Evolutionary conservation across 2,888 invertebrate genomes (phyloP).

Genomic region (Abscondita cerata): DNA sequence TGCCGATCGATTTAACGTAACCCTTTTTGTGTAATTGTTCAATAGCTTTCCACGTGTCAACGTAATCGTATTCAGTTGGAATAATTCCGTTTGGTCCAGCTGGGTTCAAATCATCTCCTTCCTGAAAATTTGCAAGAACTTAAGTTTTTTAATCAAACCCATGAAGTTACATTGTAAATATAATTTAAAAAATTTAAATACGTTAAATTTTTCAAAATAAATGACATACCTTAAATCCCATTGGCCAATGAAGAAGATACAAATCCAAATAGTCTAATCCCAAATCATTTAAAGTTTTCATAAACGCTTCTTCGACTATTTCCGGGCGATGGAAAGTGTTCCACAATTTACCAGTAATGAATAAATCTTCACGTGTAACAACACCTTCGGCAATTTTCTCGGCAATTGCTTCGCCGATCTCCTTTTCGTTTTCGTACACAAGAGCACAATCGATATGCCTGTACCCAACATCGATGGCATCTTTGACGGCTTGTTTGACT

Average conservation of each 20-base stretch:
- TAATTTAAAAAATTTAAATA: no score
- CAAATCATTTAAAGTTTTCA: slow-evolving; percentile 73
- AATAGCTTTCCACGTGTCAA: slow-evolving; percentile 83
- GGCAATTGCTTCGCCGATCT: slow-evolving; percentile 71
- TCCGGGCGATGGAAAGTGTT: slow-evolving; percentile 84
- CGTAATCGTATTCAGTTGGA: slow-evolving; percentile 71
- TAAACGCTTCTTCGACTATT: slow-evolving; percentile 74
- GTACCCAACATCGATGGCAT: slow-evolving; percentile 80
- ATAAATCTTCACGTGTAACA: slow-evolving; percentile 74
- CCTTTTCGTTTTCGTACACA: slow-evolving; percentile 74
- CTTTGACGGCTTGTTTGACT: slow-evolving; percentile 69
- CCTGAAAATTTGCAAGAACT: no score
- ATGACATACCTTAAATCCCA: slow-evolving; percentile 74
- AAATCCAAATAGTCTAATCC: slow-evolving; percentile 82
- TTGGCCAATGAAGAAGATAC: slow-evolving; percentile 93
- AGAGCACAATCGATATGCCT: slow-evolving; percentile 78
- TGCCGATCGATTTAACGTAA: slow-evolving; percentile 77
- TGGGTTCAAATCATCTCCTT: slow-evolving; percentile 70
- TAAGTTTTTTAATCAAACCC: no score
- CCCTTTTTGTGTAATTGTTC: slow-evolving; percentile 75
- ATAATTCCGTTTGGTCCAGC: slow-evolving; percentile 67
- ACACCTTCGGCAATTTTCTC: slow-evolving; percentile 70
- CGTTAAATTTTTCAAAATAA: background rate
- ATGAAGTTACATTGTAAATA: no score
- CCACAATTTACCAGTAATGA: slow-evolving; percentile 75